A percentile compares a stretch with the other conserved stretches of the same genome.
These are phyloP conservation scores for Diglossa cyanea DNA, from an alignment of 2,797 vertebrate species.

Conservation along the genomic window DNA sequence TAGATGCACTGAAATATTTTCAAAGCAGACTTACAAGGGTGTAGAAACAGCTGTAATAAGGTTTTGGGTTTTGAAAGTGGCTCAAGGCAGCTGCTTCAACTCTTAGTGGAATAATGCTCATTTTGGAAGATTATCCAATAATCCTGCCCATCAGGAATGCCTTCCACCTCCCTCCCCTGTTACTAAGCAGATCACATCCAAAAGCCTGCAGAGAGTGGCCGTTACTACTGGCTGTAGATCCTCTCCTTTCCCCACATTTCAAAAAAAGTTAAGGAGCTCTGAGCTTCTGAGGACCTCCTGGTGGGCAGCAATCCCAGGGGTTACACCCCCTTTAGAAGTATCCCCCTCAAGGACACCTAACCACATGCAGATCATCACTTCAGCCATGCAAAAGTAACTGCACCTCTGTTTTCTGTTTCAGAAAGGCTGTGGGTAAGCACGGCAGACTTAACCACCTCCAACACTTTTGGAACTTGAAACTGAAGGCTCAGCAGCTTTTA, in stretches of 20 bases:
- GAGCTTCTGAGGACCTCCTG: neutral
- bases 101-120: neutral
- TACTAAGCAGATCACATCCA: neutral
- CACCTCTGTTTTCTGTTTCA: neutral
- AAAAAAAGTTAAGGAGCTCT: neutral
- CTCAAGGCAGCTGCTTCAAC: neutral
- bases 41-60: neutral
- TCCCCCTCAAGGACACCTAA: neutral
- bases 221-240: neutral
- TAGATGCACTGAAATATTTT: neutral
- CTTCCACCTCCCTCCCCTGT: neutral
- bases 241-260: neutral
- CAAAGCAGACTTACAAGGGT: neutral
- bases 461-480: neutral
- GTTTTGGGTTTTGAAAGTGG: neutral
- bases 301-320: neutral
- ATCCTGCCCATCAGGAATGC: neutral
- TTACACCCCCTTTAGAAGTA: neutral
- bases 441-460: neutral
- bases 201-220: neutral
- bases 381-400: neutral
- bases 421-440: neutral
- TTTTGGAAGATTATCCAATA: slow-evolving; percentile 30
- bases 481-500: neutral
- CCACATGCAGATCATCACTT: neutral